These are phyloP conservation scores for Strigamia transsilvanica DNA, from an alignment of 2,888 invertebrate genomes.

Conservation along the genomic window DNA sequence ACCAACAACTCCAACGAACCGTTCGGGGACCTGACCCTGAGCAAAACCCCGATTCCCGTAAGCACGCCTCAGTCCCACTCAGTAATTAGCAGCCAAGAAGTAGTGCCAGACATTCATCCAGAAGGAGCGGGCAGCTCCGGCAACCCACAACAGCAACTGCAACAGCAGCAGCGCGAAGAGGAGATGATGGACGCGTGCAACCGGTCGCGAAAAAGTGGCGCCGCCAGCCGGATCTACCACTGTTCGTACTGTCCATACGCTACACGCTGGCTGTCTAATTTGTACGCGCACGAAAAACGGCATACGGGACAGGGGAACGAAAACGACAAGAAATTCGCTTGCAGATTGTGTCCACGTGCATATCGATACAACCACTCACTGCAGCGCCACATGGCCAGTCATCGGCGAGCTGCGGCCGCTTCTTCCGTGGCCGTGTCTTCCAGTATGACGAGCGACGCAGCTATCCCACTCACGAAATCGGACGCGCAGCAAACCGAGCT, in stretches of 20 bases:
- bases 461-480: conserved; percentile 53
- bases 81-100: conserved; percentile 52
- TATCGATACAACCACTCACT: conserved; percentile 62
- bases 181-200: conserved; percentile 34
- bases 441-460: neutral
- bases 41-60: conserved; percentile 18
- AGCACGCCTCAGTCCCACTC: conserved; percentile 28
- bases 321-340: conserved; percentile 61
- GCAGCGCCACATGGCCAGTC: conserved; percentile 61
- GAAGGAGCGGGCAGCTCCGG: conserved; percentile 35
- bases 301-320: conserved; percentile 68
- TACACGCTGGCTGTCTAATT: conserved; percentile 86
- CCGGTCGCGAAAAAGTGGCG: conserved; percentile 54
- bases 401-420: conserved; percentile 59
- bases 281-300: conserved; percentile 90
- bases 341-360: conserved; percentile 62
- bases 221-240: conserved; percentile 74
- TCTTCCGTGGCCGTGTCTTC: conserved; percentile 53
- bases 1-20: neutral
- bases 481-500: conserved; percentile 45
- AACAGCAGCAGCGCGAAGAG: neutral
- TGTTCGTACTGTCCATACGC: conserved; percentile 91
- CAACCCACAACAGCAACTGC: neutral
- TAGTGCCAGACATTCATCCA: conserved; percentile 11
- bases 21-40: neutral